A percentile compares a stretch with the other conserved stretches of the same genome.
Evolutionary conservation across 2,113 vertebrate genomes (phyloP).

Genomic region (Burhinus oedicnemus): DNA sequence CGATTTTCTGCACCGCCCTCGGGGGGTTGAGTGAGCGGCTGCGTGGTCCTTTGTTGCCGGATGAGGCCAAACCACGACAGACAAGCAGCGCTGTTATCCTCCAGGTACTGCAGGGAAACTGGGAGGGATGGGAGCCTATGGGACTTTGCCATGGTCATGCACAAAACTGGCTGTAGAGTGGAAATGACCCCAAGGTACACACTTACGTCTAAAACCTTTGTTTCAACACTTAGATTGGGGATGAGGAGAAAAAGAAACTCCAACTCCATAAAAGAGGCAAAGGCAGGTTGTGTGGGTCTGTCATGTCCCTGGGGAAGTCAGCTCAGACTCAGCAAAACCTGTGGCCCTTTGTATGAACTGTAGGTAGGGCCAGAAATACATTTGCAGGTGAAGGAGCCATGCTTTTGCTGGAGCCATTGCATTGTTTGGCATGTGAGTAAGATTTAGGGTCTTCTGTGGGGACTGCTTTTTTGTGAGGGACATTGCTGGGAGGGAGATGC

Average conservation of each 20-base stretch:
- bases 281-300: background rate
- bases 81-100: background rate
- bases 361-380: background rate
- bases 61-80: no score
- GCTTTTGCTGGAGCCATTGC: background rate
- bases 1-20: no score
- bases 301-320: fast-evolving
- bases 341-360: background rate
- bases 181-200: background rate
- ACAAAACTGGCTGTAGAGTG: fast-evolving
- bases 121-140: fast-evolving
- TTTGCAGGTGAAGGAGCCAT: background rate
- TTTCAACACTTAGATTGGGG: background rate
- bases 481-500: background rate
- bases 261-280: background rate
- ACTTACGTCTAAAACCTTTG: background rate
- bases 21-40: no score
- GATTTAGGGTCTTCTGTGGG: background rate
- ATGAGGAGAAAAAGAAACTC: background rate
- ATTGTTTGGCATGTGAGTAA: background rate
- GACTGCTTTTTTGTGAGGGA: background rate
- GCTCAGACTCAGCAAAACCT: background rate
- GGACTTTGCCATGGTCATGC: background rate
- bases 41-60: no score
- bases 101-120: background rate